Evolutionary conservation across 2,797 vertebrate species (phyloP).

Genomic region (Petrocephalus sullivani): DNA sequence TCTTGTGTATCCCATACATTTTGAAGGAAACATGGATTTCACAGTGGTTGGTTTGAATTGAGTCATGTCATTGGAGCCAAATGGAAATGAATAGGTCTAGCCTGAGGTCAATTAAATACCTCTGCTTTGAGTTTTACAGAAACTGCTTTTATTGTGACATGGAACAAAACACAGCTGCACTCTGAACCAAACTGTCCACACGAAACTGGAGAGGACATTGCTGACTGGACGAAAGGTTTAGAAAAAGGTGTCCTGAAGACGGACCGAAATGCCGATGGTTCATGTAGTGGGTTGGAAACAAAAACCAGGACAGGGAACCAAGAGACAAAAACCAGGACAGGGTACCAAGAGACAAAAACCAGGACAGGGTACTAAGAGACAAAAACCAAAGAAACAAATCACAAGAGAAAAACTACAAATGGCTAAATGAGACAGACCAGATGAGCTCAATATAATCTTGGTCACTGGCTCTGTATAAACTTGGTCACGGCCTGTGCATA

Average conservation of each 20-base stretch:
- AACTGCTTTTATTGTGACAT: background rate
- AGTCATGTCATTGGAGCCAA: background rate
- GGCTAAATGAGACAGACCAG: background rate
- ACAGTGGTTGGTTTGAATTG: background rate
- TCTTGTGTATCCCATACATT: background rate
- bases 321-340: background rate
- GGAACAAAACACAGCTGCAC: background rate
- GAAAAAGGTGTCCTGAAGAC: background rate
- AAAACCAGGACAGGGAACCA: background rate
- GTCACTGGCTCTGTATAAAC: too few species aligned
- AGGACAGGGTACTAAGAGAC: background rate
- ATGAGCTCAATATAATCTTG: background rate
- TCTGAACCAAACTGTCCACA: background rate
- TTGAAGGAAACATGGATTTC: background rate
- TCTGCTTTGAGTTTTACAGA: background rate
- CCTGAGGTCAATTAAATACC: background rate
- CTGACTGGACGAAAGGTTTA: background rate
- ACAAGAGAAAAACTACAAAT: background rate
- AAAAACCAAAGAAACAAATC: background rate
- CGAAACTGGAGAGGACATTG: too few species aligned
- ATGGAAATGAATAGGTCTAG: background rate
- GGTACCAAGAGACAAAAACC: background rate
- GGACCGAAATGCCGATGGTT: background rate
- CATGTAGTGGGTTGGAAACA: background rate
- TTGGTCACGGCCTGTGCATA: too few species aligned